Evolutionary conservation across 1,140 invertebrate genomes (phyloP).

Genomic region (Anoplolepis gracilipes): DNA sequence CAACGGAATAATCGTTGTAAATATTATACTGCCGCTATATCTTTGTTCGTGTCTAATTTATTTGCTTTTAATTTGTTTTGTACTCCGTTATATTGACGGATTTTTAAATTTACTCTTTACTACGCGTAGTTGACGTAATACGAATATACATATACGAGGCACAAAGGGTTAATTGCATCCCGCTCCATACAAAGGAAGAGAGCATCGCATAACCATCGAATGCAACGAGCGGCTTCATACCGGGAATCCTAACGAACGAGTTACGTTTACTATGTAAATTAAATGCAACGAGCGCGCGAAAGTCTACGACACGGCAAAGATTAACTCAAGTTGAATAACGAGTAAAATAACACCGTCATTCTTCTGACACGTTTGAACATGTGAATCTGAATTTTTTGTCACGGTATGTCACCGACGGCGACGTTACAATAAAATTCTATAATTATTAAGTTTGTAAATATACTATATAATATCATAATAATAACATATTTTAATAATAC

Average conservation of each 20-base stretch:
- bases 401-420: neutral
- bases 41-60: neutral
- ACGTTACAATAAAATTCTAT: neutral
- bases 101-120: slow-evolving; percentile 35
- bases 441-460: slow-evolving; percentile 8
- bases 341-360: slow-evolving; percentile 11
- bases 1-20: neutral
- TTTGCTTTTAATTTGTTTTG: slow-evolving; percentile 6
- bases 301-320: slow-evolving; percentile 5
- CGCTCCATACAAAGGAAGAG: slow-evolving; percentile 13
- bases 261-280: slow-evolving; percentile 54
- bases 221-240: slow-evolving; percentile 45
- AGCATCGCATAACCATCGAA: slow-evolving; percentile 44
- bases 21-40: neutral
- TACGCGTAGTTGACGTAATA: slow-evolving; percentile 27
- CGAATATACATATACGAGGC: slow-evolving; percentile 44
- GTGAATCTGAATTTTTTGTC: neutral
- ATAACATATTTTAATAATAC: neutral
- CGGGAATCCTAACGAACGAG: slow-evolving; percentile 41
- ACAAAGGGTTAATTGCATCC: slow-evolving; percentile 51
- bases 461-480: neutral
- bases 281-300: slow-evolving; percentile 23
- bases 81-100: neutral
- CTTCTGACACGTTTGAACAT: neutral
- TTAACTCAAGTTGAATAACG: slow-evolving; percentile 37